A percentile compares a stretch with the other conserved stretches of the same genome.
Conservation (phyloP, 2,113 vertebrate genomes). For the Pandion haliaetus region DNA sequence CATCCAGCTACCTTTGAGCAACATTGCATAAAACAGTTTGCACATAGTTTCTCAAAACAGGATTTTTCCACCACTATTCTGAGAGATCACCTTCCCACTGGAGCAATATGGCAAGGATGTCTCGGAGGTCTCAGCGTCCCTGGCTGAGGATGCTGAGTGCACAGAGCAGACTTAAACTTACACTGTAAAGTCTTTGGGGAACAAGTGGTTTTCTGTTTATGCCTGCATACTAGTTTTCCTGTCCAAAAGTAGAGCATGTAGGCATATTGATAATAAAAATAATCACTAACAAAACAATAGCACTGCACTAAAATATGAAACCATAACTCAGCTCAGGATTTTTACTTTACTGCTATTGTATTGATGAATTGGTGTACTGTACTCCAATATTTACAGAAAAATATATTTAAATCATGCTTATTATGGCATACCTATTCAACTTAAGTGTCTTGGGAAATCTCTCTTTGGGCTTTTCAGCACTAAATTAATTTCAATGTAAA, state of each 20-base stretch:
- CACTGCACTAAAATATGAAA: background rate
- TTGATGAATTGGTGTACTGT: background rate
- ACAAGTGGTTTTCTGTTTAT: background rate
- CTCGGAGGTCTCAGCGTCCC: background rate
- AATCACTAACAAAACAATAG: background rate
- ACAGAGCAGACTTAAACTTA: background rate
- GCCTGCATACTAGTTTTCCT: background rate
- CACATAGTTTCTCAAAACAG: background rate
- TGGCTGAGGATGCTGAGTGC: background rate
- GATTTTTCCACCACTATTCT: background rate
- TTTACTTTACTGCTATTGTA: background rate
- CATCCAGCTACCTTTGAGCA: background rate
- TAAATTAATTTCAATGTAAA: slow-evolving; percentile 30
- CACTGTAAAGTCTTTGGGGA: background rate
- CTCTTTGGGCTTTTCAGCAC: background rate
- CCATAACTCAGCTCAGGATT: background rate
- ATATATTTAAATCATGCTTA: slow-evolving; percentile 25
- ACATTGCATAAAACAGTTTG: background rate
- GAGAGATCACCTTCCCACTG: background rate
- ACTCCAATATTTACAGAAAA: background rate
- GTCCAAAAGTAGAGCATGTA: background rate
- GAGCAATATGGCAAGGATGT: background rate
- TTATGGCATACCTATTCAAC: background rate
- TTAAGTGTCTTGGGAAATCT: slow-evolving; percentile 4
- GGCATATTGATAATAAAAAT: background rate